phyloP scores from a whole-genome alignment of 2,888 invertebrate genomes.

The Fragum whitleyi region DNA sequence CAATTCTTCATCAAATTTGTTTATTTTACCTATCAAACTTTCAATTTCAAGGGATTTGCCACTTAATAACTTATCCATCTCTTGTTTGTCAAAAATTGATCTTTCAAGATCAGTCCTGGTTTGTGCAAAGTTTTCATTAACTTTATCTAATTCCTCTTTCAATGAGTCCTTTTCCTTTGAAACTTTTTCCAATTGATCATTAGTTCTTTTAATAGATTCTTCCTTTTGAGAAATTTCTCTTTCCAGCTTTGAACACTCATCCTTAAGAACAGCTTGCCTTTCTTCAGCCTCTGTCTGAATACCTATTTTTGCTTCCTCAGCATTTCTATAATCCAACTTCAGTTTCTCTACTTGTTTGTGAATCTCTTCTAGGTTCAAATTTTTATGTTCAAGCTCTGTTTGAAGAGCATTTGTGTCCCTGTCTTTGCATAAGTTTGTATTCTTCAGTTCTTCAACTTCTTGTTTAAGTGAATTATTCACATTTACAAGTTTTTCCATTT shows the following conservation, averaged over 20 bases:
- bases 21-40: slow-evolving; percentile 48
- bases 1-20: slow-evolving; percentile 29
- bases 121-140: slow-evolving; percentile 12
- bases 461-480: slow-evolving; percentile 57
- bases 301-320: slow-evolving; percentile 34
- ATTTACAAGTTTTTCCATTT: slow-evolving; percentile 61
- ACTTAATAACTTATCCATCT: slow-evolving; percentile 53
- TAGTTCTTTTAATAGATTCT: slow-evolving; percentile 16
- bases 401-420: slow-evolving; percentile 48
- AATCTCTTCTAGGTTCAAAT: slow-evolving; percentile 38
- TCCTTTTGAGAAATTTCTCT: slow-evolving; percentile 1
- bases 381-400: slow-evolving; percentile 42
- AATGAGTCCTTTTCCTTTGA: slow-evolving; percentile 20
- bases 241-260: slow-evolving; percentile 34
- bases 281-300: slow-evolving; percentile 44
- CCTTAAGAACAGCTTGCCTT: slow-evolving; percentile 26
- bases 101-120: slow-evolving; percentile 30
- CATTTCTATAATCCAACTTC: slow-evolving; percentile 4
- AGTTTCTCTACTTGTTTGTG: slow-evolving; percentile 35
- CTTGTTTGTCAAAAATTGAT: slow-evolving; percentile 35
- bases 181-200: slow-evolving; percentile 31
- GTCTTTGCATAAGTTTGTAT: slow-evolving; percentile 45
- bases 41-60: slow-evolving; percentile 44
- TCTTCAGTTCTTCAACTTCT: slow-evolving; percentile 59
- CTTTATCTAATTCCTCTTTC: slow-evolving; percentile 22